A percentile compares a stretch with the other conserved stretches of the same genome.
Evolutionary conservation across 1,140 invertebrate species (phyloP).

Genomic region (Propsilocerus akamusi): DNA sequence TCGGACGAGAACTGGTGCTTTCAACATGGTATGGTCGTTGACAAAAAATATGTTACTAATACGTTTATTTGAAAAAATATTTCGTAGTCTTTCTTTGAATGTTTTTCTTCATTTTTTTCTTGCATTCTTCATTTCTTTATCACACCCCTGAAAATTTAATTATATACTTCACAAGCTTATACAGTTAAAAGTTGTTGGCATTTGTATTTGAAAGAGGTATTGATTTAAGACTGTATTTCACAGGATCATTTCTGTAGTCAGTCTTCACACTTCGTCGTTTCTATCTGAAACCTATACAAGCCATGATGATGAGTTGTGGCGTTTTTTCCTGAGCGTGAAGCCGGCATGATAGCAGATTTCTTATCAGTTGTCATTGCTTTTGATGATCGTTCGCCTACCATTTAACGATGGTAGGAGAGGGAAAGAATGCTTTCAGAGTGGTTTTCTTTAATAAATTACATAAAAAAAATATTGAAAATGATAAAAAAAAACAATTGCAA

Average conservation of each 20-base stretch:
- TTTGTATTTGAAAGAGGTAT: not conserved
- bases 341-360: not conserved
- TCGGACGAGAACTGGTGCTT: too few species aligned
- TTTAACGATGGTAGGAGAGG: not conserved
- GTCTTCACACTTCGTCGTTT: constrained; percentile 1
- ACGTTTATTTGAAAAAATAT: too few species aligned
- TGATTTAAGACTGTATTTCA: constrained; percentile 2
- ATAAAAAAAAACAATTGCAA: too few species aligned
- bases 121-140: too few species aligned
- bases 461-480: too few species aligned
- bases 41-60: too few species aligned
- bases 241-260: constrained; percentile 1
- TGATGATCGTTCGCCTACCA: not conserved
- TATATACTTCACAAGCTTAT: not conserved
- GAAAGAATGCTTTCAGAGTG: constrained; percentile 1
- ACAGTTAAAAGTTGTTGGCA: not conserved
- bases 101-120: too few species aligned
- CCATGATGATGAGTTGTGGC: constrained; percentile 1
- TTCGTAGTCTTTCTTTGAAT: too few species aligned
- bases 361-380: not conserved
- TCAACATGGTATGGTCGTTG: too few species aligned
- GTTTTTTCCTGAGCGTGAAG: constrained; percentile 3
- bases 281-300: not conserved
- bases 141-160: too few species aligned
- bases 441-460: not conserved